phyloP scores from a whole-genome alignment of 2,888 invertebrate genomes.

The Rhamnusium bicolor region DNA sequence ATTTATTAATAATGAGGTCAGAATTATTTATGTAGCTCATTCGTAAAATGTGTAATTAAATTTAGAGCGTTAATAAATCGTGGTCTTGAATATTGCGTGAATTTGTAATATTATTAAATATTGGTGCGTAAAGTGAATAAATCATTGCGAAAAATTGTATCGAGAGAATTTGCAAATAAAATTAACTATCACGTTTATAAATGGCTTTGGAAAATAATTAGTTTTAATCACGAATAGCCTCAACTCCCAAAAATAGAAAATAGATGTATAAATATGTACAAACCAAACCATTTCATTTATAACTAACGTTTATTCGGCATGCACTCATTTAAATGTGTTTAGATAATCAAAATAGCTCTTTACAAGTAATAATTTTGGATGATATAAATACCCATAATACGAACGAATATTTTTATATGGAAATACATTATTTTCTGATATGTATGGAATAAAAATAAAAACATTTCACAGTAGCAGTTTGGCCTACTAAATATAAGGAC shows the following conservation, averaged over 20 bases:
- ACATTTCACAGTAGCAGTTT: too few species aligned
- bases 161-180: not conserved
- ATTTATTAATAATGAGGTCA: too few species aligned
- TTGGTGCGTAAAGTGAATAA: not conserved
- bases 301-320: not conserved
- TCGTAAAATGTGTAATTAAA: not conserved
- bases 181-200: not conserved
- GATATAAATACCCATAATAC: not conserved
- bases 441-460: too few species aligned
- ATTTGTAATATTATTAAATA: not conserved
- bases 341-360: not conserved
- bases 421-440: too few species aligned
- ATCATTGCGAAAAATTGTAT: not conserved
- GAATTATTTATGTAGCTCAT: too few species aligned
- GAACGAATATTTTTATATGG: not conserved
- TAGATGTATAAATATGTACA: not conserved
- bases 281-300: not conserved
- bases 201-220: not conserved
- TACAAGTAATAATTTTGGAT: not conserved
- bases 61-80: not conserved
- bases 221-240: constrained; percentile 2
- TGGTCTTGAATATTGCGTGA: not conserved
- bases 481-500: too few species aligned
- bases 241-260: not conserved
- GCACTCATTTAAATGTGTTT: not conserved